Conservation (phyloP, 2,888 invertebrate genomes). For the Colostygia pectinataria region DNA sequence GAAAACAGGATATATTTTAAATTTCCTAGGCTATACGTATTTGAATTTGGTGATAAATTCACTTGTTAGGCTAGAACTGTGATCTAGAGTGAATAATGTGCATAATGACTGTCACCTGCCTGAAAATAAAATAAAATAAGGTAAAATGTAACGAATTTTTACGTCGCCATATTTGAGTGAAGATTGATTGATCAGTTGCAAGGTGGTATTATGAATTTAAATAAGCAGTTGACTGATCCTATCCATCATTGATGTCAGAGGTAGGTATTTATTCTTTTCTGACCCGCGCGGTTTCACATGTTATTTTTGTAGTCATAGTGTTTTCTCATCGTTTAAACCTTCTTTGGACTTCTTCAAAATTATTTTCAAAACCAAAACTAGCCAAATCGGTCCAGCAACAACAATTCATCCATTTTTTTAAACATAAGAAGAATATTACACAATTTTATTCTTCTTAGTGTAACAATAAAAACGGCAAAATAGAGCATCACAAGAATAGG, state of each 20-base stretch:
- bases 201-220: conserved; percentile 46
- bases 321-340: too few species aligned
- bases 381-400: too few species aligned
- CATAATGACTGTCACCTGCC: background rate
- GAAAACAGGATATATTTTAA: conserved; percentile 51
- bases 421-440: background rate
- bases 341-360: too few species aligned
- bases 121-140: background rate
- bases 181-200: conserved; percentile 47
- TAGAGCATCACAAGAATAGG: too few species aligned
- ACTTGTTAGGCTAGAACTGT: background rate
- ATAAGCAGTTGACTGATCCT: conserved; percentile 1
- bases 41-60: conserved; percentile 18
- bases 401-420: conserved; percentile 4
- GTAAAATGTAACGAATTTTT: background rate
- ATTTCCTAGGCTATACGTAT: conserved; percentile 28
- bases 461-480: too few species aligned
- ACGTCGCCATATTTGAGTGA: conserved; percentile 22
- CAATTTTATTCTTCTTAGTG: too few species aligned
- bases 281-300: too few species aligned
- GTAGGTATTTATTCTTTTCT: too few species aligned
- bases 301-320: too few species aligned
- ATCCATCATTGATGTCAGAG: conserved; percentile 6
- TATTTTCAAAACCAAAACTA: too few species aligned
- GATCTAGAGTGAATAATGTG: background rate